phyloP scores from a whole-genome alignment of 2,113 vertebrate genomes.

The Silurus glanis region DNA sequence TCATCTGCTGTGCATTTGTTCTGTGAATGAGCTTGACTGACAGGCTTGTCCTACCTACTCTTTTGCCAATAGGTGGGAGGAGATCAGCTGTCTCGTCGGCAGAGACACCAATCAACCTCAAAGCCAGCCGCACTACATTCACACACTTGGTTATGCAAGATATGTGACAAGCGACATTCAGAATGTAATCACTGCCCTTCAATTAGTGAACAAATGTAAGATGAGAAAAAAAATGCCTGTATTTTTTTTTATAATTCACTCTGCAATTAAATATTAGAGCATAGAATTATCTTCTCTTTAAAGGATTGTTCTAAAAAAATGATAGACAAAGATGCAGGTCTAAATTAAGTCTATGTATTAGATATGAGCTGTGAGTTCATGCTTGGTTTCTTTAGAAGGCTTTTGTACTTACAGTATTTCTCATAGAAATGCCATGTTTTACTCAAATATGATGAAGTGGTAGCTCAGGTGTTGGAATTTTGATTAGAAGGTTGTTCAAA shows the following conservation, averaged over 20 bases:
- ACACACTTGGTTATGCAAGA: slow-evolving; percentile 38
- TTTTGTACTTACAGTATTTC: neutral
- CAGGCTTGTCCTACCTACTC: slow-evolving; percentile 11
- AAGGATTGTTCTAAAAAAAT: slow-evolving; percentile 6
- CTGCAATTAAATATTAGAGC: slow-evolving; percentile 21
- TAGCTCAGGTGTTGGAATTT: too few relatives aligned
- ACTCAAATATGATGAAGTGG: neutral
- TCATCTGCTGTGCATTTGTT: slow-evolving; percentile 4
- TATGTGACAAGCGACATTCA: slow-evolving; percentile 35
- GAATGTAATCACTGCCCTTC: slow-evolving; percentile 38
- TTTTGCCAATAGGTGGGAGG: neutral
- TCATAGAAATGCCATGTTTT: neutral
- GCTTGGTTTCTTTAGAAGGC: neutral
- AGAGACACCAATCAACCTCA: slow-evolving; percentile 8
- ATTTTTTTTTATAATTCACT: slow-evolving; percentile 17
- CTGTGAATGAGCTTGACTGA: slow-evolving; percentile 24
- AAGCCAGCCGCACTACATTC: slow-evolving; percentile 21
- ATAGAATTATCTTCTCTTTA: neutral
- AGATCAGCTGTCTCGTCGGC: neutral
- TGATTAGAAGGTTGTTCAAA: too few relatives aligned
- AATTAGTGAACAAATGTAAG: slow-evolving; percentile 38
- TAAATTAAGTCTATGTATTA: neutral
- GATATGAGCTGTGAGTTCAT: neutral
- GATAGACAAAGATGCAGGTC: neutral
- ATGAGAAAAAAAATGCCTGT: slow-evolving; percentile 27